Base-by-base conservation (phyloP, 2,888 invertebrate genomes). In the Tortrix viridana region DNA sequence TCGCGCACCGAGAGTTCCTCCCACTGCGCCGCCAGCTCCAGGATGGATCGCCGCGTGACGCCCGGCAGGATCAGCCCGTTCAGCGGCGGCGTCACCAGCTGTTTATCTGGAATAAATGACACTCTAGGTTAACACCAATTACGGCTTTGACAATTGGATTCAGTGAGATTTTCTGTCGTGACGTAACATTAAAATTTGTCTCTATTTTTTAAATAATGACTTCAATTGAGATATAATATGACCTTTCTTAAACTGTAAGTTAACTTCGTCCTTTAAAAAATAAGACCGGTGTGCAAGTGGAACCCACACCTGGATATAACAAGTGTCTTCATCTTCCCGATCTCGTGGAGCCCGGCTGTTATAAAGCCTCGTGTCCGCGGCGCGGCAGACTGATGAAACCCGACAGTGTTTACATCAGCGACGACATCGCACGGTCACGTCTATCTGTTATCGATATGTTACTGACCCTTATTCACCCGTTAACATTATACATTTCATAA, bases 61-160 rank as follows among this genome's bases (percentile, higher is more conserved):
- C 99, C 99, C 7, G 99, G 99, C 71, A 99, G 92, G 71, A 99
- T 99, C 1, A 99, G 92, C 4, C 99, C 99, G 77, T 96, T 96
- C 65, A 99, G 88, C 3, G 98, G 98, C 12, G 99, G 98, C 7
- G 99, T 99, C 32, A 97, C 93, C 73, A 99, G 86, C 89, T 98
- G 98, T 84, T 95, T 95, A 80, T 98, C 98, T 98, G 86, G 23
- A 87, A 89, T 67, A 3, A 19, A 49, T 5, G 18, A 18, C 6
- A 23, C 23, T 23, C 41, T 19, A 12, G 16, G 20, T 9, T 32
- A 41, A 44, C 26, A 32, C 12, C 12, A 9, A 0, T 32, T n/a
- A n/a, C n/a, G n/a, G n/a, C 3, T 32, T 7, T 26, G 3, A 26
- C 26, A 26, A 5, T 5, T 9, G 26, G 12, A 12, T 26, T 26